Conservation (phyloP, 2,113 vertebrate species). For the Etia nguti region DNA sequence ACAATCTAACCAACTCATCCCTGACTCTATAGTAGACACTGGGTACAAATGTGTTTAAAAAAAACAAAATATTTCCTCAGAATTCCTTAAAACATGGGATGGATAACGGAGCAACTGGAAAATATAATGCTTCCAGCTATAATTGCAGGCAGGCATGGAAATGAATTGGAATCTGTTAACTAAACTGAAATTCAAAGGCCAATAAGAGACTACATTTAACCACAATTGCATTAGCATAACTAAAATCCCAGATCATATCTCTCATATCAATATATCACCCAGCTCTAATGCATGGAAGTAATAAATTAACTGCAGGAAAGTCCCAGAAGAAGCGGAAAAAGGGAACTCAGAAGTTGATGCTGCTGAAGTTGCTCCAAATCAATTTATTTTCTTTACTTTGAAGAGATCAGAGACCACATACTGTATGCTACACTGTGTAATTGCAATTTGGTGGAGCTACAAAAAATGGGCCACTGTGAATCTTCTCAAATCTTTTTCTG, state of each 20-base stretch:
- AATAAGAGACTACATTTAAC: not conserved
- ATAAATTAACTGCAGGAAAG: not conserved
- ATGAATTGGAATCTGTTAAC: not conserved
- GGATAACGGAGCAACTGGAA: not conserved
- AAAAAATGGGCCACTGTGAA: conserved; percentile 32
- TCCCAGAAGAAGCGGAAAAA: not conserved
- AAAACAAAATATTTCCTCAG: not conserved
- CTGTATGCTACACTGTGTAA: conserved; percentile 14
- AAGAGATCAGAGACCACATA: conserved; percentile 44
- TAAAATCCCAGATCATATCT: not conserved
- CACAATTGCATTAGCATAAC: not conserved
- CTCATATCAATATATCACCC: not conserved
- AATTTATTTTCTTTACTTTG: conserved; percentile 16
- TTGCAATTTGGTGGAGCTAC: conserved; percentile 44
- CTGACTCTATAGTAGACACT: not conserved
- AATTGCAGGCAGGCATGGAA: not conserved
- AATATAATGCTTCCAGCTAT: not conserved
- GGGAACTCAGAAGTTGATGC: not conserved
- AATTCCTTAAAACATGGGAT: not conserved
- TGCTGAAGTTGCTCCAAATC: conserved; percentile 18
- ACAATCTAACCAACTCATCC: not conserved
- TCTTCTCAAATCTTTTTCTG: conserved; percentile 44
- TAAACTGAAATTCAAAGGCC: not conserved
- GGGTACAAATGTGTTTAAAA: not conserved
- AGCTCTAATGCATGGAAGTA: not conserved